Percentiles rank a stretch among this genome's conserved stretches.
Evolutionary conservation across 2,888 invertebrate genomes (phyloP).

Genomic region (Drosophila suboccidentalis): DNA sequence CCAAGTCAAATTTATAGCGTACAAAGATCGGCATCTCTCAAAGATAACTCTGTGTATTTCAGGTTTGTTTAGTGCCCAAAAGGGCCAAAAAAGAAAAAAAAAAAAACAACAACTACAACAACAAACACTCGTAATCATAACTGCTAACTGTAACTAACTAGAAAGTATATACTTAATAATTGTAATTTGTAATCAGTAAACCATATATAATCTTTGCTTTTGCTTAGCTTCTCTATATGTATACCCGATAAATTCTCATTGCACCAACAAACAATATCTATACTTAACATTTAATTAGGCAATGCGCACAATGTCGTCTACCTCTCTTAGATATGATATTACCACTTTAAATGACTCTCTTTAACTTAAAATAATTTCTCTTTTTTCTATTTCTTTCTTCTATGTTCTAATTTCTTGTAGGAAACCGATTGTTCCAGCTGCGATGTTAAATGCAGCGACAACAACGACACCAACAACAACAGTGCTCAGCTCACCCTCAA

Average conservation of each 20-base stretch:
- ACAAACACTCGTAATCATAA: constrained; percentile 16
- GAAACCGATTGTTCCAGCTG: constrained; percentile 83
- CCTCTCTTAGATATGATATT: constrained; percentile 39
- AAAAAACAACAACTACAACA: constrained; percentile 6
- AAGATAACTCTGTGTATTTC: constrained; percentile 86
- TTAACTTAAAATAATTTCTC: constrained; percentile 37
- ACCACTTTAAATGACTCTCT: constrained; percentile 10
- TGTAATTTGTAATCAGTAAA: constrained; percentile 26
- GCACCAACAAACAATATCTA: constrained; percentile 47
- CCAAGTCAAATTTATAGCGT: constrained; percentile 87
- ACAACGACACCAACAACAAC: constrained; percentile 62
- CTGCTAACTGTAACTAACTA: constrained; percentile 55
- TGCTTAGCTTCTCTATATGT: constrained; percentile 67
- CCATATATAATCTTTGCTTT: constrained; percentile 57
- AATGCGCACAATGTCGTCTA: constrained; percentile 63
- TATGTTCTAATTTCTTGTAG: constrained; percentile 44
- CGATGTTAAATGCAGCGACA: constrained; percentile 68
- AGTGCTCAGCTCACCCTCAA: constrained; percentile 67
- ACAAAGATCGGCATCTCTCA: constrained; percentile 88
- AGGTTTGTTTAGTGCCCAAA: constrained; percentile 85
- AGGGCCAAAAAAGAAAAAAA: constrained; percentile 2
- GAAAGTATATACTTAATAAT: constrained; percentile 27
- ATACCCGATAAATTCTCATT: constrained; percentile 47
- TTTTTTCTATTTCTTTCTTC: constrained; percentile 22
- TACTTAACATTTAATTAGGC: constrained; percentile 55